Evolutionary conservation across 2,888 invertebrate genomes (phyloP).

Genomic region (Volucella inflata): DNA sequence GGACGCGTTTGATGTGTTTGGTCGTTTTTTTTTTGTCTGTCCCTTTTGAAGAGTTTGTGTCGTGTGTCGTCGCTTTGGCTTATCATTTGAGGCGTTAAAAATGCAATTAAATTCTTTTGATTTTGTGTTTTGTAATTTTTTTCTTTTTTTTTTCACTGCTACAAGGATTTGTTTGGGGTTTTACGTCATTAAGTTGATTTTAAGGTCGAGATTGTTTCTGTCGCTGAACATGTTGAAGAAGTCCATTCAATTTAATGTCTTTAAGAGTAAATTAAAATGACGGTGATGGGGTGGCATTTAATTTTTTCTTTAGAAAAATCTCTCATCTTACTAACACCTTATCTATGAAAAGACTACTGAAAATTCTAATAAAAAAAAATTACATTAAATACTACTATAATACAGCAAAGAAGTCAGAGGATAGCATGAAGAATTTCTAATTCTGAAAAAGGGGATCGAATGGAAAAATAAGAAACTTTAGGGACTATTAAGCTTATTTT

Average conservation of each 20-base stretch:
- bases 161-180: slow-evolving; percentile 65
- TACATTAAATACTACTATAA: no score
- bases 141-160: slow-evolving; percentile 10
- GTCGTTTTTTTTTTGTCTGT: slow-evolving; percentile 31
- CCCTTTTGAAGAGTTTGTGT: slow-evolving; percentile 28
- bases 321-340: no score
- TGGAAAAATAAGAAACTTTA: no score
- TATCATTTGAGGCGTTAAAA: slow-evolving; percentile 72
- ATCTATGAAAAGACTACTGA: no score
- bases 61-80: slow-evolving; percentile 66
- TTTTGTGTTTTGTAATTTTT: slow-evolving; percentile 44
- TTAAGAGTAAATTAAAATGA: slow-evolving; percentile 65
- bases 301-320: no score
- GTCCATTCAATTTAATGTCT: slow-evolving; percentile 55
- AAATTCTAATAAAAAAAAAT: no score
- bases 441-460: no score
- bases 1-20: slow-evolving; percentile 67
- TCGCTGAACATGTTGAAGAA: slow-evolving; percentile 23
- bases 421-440: no score
- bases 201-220: slow-evolving; percentile 34
- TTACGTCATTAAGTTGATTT: slow-evolving; percentile 64
- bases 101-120: slow-evolving; percentile 75
- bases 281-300: no score
- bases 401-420: no score
- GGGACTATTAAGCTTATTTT: no score